phyloP scores from a whole-genome alignment of 1,140 invertebrate species.

The Oreohelix idahoensis region DNA sequence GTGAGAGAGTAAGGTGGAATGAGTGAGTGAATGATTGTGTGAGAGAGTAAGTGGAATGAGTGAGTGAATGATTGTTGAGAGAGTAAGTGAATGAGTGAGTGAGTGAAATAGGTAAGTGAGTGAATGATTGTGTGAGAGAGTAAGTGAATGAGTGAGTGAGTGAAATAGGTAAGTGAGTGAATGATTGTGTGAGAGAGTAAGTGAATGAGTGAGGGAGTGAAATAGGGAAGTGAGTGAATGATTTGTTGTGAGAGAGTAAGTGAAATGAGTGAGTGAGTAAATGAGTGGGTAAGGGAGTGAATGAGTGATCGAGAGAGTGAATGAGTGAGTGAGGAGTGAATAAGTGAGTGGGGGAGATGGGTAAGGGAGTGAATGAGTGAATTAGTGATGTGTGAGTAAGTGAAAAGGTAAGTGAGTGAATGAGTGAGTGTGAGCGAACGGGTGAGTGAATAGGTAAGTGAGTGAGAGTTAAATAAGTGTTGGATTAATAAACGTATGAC shows the following conservation, averaged over 20 bases:
- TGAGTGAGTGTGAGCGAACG: too few species aligned
- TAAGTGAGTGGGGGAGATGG: neutral
- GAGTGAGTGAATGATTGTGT: neutral
- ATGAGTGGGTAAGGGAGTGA: too few species aligned
- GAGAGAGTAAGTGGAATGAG: neutral
- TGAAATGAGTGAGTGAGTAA: neutral
- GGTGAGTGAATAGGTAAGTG: too few species aligned
- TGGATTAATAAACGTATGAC: too few species aligned
- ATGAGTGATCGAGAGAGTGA: too few species aligned
- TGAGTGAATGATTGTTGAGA: neutral
- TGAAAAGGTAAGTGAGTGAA: neutral
- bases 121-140: neutral
- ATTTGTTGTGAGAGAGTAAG: neutral
- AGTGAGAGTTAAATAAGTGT: too few species aligned
- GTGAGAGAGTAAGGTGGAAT: too few species aligned
- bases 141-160: neutral
- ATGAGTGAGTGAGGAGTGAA: neutral
- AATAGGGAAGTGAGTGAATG: neutral
- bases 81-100: neutral
- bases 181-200: neutral
- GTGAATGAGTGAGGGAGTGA: neutral
- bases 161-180: neutral
- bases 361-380: neutral
- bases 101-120: neutral
- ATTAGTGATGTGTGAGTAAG: neutral